Evolutionary conservation across 2,797 vertebrate species (phyloP).

Genomic region (Smutsia gigantea): DNA sequence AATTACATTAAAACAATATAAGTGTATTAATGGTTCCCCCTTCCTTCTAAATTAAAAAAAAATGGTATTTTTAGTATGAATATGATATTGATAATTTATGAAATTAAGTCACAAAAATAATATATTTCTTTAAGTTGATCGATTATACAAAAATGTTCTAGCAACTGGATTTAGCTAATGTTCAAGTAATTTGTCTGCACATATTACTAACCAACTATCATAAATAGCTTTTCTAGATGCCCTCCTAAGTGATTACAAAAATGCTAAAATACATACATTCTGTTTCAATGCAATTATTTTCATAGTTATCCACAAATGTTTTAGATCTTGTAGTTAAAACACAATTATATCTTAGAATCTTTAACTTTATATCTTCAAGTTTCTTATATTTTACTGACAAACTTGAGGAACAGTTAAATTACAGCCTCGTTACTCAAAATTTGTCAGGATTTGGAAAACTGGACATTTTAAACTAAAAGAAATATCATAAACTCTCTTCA

Average conservation of each 20-base stretch:
- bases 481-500: not conserved
- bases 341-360: not conserved
- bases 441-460: conserved; percentile 21
- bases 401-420: not conserved
- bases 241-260: conserved; percentile 52
- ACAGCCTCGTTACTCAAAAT: not conserved
- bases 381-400: not conserved
- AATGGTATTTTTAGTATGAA: not conserved
- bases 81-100: not conserved
- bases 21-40: not conserved
- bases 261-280: conserved; percentile 3
- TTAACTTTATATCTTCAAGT: not conserved
- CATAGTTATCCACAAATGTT: not conserved
- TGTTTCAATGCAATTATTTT: not conserved
- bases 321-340: not conserved
- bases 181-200: conserved; percentile 23
- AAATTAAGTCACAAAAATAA: not conserved
- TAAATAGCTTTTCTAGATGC: not conserved
- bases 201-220: not conserved
- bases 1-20: not conserved
- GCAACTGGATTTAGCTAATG: conserved; percentile 32
- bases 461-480: conserved; percentile 28
- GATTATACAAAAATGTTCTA: not conserved
- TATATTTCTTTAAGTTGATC: not conserved
- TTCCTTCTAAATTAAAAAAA: not conserved